phyloP scores from a whole-genome alignment of 2,113 vertebrate genomes.

The Leptodactylus fuscus region DNA sequence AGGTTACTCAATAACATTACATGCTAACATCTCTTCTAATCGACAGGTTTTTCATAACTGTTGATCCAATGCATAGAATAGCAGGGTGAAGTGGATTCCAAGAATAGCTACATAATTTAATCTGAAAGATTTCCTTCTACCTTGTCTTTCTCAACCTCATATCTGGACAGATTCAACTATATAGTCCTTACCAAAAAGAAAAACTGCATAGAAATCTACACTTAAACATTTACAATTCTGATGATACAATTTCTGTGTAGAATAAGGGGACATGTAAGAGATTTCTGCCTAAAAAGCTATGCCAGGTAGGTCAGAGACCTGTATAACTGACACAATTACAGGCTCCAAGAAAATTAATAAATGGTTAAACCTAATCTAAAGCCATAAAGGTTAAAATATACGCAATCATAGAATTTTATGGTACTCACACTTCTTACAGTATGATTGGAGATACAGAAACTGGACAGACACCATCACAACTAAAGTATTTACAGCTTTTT shows the following conservation, averaged over 20 bases:
- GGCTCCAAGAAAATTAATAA: constrained; percentile 15
- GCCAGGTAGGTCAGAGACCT: constrained; percentile 45
- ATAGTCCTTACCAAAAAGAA: too few species aligned
- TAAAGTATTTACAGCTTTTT: constrained; percentile 56
- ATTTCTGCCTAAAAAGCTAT: background rate
- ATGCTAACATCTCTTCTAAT: too few species aligned
- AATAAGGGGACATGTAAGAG: background rate
- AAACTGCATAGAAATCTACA: too few species aligned
- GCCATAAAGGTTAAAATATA: constrained; percentile 49
- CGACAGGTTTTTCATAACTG: too few species aligned
- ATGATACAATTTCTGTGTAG: background rate
- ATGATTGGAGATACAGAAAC: background rate
- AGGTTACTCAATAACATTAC: too few species aligned
- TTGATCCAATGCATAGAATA: too few species aligned
- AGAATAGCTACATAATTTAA: too few species aligned
- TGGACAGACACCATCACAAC: constrained; percentile 7
- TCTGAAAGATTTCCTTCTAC: too few species aligned
- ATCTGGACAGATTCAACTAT: too few species aligned
- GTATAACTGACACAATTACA: constrained; percentile 18
- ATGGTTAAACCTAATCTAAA: constrained; percentile 26
- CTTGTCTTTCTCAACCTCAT: too few species aligned
- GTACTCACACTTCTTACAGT: background rate
- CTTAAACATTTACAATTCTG: too few species aligned
- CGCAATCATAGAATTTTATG: constrained; percentile 37
- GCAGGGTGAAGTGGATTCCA: too few species aligned